Evolutionary conservation across 2,797 vertebrate genomes (phyloP).

Genomic region (Coracias cyanogaster): DNA sequence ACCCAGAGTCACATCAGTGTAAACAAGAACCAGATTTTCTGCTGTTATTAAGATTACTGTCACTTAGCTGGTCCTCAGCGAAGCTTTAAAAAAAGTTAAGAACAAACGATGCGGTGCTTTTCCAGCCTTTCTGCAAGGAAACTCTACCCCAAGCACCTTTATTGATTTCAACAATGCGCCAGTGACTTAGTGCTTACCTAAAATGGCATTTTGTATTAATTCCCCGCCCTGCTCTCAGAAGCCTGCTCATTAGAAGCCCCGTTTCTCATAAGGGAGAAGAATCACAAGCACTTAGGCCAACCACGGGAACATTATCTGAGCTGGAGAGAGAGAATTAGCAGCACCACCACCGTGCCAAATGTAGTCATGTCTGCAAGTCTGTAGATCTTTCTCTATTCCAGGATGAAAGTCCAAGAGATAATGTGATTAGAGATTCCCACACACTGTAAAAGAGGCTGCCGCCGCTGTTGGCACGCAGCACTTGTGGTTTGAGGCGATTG

Average conservation of each 20-base stretch:
- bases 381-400: neutral
- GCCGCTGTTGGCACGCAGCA: neutral
- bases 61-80: neutral
- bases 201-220: slow-evolving; percentile 4
- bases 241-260: neutral
- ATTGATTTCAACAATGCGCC: slow-evolving; percentile 31
- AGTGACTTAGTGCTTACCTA: slow-evolving; percentile 24
- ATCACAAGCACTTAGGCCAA: slow-evolving; percentile 1
- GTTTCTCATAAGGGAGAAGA: neutral
- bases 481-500: neutral
- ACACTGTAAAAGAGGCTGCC: neutral
- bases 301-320: slow-evolving; percentile 5
- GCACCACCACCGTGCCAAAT: neutral
- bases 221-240: neutral
- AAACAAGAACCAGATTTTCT: neutral
- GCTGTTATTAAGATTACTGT: neutral
- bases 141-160: neutral
- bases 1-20: neutral
- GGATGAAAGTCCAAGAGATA: neutral
- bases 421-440: neutral
- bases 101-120: neutral
- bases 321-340: slow-evolving; percentile 15
- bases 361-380: neutral
- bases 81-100: neutral
- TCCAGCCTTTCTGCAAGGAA: slow-evolving; percentile 1